Base-by-base conservation (phyloP, 2,888 invertebrate genomes). In the Rotaria macrura region DNA sequence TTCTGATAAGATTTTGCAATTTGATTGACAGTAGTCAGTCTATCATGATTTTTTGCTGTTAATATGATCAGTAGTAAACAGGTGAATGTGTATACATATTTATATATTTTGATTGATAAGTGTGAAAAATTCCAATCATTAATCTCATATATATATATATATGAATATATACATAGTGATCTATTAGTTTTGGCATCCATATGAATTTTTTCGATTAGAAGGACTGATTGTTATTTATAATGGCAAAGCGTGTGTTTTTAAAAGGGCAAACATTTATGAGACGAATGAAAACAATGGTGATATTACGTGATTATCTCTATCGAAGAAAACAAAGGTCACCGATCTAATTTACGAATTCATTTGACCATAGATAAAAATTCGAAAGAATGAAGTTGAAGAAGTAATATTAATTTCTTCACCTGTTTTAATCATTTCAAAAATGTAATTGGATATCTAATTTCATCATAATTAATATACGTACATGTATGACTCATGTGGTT, bases 1-100 rank as follows among this genome's bases (percentile, higher is more conserved):
- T 54, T 29, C 65, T 65, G 65, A 65, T 65, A 65, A 65, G 65
- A 65, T 20, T 65, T 20, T 65, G n/a, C 34, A 34, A 65, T 65
- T 34, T 65, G 65, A 65, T 65, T 65, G 65, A 65, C 65, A 65
- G 65, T 65, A 65, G 65, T 65, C 65, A 65, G 65, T 65, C 65
- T 65, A 65, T 54, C 25, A 54, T 54, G 54, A 54, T 54, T 25
- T 25, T 52, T 52, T 25, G 4, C 0, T 54, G 9, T 25, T 25
- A 25, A 34, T 65, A 34, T 65, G 65, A 65, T 65, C 65, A 12
- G 65, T 65, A 34, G 65, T 65, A 65, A 65, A 65, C 65, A 65
- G 65, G 65, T 65, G 65, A 65, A 57, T 54, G 25, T 54, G n/a
- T n/a, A n/a, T n/a, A n/a, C n/a, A n/a, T n/a, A 25, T 54, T 4